Base-by-base conservation (phyloP, 2,797 vertebrate genomes). In the Sternotherus odoratus region DNA sequence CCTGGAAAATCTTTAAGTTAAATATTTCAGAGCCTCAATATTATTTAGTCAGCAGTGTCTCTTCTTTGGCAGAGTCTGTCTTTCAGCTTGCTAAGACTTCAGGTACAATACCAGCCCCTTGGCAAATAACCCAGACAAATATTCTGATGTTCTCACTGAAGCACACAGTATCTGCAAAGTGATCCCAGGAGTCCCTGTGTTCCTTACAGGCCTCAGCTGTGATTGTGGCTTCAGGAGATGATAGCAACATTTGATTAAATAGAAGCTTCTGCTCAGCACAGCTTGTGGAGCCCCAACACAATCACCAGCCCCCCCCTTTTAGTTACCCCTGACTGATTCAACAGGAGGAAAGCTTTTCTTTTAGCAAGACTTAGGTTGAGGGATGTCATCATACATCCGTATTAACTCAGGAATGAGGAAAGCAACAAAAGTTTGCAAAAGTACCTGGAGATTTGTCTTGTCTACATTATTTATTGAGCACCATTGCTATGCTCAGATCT, bases 181-280 rank as follows among this genome's bases (percentile, higher is more conserved):
- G 51, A 30, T 79, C 85, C 94, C 84, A 33, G 54, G 75, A 84
- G 88, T 90, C 82, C 69, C 81, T 3, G 4, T 81, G 74, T 85
- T 92, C 96, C 92, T 93, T 82, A 30, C 48, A 94, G 94, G 90
- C 79, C 91, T 88, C 95, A 96, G 87, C 82, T 95, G 93, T 46
- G 83, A 86, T 79, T 90, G 81, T 90, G 92, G 13, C 90, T 97
- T 85, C 79, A 95, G 86, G 87, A 96, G 94, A 88, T 50, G 79
- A 83, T 57, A 95, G 89, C 60, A 77, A 84, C n/a, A 60, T 88
- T 94, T 96, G 93, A 95, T 86, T 96, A 95, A 96, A 95, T 49
- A 63, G 80, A 87, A 95, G 50, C 75, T 94, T 94, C 53, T 95
- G 82, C 74, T 96, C 77, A 86, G 79, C 49, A 43, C 63, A 85